Conservation (phyloP, 2,888 invertebrate genomes). For the Agapostemon virescens region DNA sequence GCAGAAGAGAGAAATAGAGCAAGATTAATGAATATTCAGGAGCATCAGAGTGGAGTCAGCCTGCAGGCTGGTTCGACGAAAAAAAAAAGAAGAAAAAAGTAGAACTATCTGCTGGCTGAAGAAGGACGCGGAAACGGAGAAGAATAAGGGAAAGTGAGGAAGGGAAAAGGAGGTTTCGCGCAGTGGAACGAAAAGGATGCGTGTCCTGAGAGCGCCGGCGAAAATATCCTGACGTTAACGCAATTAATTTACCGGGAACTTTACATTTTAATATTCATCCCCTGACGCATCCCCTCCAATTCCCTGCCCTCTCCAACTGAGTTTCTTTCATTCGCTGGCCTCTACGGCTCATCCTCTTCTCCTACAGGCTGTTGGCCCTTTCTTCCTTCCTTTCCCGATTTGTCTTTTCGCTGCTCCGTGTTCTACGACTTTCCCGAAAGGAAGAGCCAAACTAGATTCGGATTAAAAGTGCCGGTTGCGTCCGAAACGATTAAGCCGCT, state of each 20-base stretch:
- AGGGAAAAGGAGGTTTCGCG: conserved; percentile 21
- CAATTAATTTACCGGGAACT: conserved; percentile 76
- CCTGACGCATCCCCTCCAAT: conserved; percentile 45
- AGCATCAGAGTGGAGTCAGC: conserved; percentile 64
- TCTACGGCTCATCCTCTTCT: neutral
- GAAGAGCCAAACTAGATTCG: neutral
- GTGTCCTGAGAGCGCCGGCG: conserved; percentile 45
- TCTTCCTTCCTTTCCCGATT: neutral
- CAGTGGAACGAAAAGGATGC: conserved; percentile 26
- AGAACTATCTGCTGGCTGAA: conserved; percentile 24
- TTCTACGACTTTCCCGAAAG: conserved; percentile 21
- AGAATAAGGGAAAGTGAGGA: conserved; percentile 18
- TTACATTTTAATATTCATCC: conserved; percentile 77
- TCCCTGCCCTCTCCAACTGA: neutral
- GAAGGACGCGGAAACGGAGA: conserved; percentile 13
- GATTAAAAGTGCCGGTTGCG: conserved; percentile 38
- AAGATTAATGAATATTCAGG: conserved; percentile 75
- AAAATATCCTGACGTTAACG: conserved; percentile 75
- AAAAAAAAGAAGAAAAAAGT: conserved; percentile 63
- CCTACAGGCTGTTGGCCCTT: conserved; percentile 2
- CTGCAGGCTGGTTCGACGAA: conserved; percentile 55
- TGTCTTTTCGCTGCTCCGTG: conserved; percentile 30
- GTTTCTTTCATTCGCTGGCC: conserved; percentile 23
- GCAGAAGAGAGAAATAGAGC: conserved; percentile 40
- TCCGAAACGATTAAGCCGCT: conserved; percentile 19